Conservation (phyloP, 2,113 vertebrate species). For the Lipotes vexillifer region DNA sequence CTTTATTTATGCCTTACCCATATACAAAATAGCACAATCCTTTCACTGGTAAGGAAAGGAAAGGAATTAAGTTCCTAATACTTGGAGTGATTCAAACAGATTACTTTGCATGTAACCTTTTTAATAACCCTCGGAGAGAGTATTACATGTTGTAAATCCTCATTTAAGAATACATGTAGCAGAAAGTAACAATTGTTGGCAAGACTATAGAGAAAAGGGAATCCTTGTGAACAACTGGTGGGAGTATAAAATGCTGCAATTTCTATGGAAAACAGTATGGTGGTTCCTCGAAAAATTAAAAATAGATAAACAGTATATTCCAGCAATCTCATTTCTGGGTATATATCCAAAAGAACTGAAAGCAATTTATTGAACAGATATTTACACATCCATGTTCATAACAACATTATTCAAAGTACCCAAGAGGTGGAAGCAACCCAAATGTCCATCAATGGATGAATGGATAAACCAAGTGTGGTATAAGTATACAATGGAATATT, state of each 20-base stretch:
- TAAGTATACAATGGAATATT: not conserved
- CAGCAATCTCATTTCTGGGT: not conserved
- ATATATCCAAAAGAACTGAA: not conserved
- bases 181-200: not conserved
- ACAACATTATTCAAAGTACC: not conserved
- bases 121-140: not conserved
- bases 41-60: not conserved
- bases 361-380: not conserved
- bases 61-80: not conserved
- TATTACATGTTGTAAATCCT: not conserved
- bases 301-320: not conserved
- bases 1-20: not conserved
- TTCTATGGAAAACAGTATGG: not conserved
- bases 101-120: not conserved
- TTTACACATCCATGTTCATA: not conserved
- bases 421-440: not conserved
- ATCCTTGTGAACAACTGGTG: not conserved
- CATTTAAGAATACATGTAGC: not conserved
- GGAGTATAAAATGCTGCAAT: not conserved
- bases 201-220: not conserved
- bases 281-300: not conserved
- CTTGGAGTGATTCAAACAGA: not conserved
- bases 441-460: not conserved
- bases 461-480: not conserved
- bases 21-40: not conserved